Conservation (phyloP, 2,888 invertebrate genomes). For the Lumbricus terrestris region DNA sequence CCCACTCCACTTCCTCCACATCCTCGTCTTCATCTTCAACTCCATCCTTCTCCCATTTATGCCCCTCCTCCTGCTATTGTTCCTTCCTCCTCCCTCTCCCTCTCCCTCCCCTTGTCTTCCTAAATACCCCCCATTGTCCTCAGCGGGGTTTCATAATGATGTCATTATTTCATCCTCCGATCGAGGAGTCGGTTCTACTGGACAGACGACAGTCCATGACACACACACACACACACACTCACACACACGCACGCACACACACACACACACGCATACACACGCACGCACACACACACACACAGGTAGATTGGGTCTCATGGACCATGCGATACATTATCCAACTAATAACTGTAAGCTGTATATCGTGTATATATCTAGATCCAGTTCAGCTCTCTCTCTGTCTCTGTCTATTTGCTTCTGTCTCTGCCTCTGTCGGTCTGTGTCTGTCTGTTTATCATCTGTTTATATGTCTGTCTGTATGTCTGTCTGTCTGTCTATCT, state of each 20-base stretch:
- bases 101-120: neutral
- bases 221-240: too few species aligned
- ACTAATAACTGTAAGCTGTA: neutral
- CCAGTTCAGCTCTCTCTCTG: too few species aligned
- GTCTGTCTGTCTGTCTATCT: neutral
- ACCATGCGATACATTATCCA: neutral
- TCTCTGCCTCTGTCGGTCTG: too few species aligned
- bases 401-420: too few species aligned
- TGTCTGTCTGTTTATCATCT: neutral
- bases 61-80: too few species aligned
- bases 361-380: neutral
- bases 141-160: conserved; percentile 9
- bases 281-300: too few species aligned
- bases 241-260: too few species aligned
- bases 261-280: too few species aligned
- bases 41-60: too few species aligned
- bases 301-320: too few species aligned
- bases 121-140: neutral
- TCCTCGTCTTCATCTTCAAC: too few species aligned
- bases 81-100: too few species aligned
- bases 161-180: conserved; percentile 19
- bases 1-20: neutral
- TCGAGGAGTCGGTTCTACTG: neutral
- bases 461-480: neutral
- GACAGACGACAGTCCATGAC: neutral